These are phyloP conservation scores for Drosophila ustulata DNA, from an alignment of 2,888 invertebrate genomes.

Conservation along the genomic window DNA sequence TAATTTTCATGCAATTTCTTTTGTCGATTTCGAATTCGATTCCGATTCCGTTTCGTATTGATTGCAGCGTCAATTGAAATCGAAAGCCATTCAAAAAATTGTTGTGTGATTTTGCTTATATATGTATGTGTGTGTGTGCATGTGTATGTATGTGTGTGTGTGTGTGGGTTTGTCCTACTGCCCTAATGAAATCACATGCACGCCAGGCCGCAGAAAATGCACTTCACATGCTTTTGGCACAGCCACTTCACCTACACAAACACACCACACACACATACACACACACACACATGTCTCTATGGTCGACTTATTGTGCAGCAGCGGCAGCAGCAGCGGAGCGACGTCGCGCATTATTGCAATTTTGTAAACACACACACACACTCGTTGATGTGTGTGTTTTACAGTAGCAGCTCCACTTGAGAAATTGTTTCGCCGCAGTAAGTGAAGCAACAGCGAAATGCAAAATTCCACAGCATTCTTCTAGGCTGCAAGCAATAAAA, in stretches of 20 bases:
- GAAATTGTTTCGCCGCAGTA: neutral
- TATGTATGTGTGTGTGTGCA: constrained; percentile 4
- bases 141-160: constrained; percentile 11
- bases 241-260: constrained; percentile 42
- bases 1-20: neutral
- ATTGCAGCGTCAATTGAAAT: constrained; percentile 48
- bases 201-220: constrained; percentile 54
- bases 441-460: neutral
- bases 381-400: constrained; percentile 1
- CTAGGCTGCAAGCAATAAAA: neutral
- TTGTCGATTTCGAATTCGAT: neutral
- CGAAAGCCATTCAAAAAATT: constrained; percentile 46
- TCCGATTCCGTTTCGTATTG: constrained; percentile 24
- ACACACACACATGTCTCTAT: neutral
- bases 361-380: constrained; percentile 44
- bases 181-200: constrained; percentile 78
- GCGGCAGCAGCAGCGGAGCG: constrained; percentile 25
- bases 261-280: constrained; percentile 13
- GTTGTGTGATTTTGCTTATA: constrained; percentile 1
- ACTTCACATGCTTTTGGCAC: constrained; percentile 48
- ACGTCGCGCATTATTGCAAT: constrained; percentile 53
- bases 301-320: constrained; percentile 23
- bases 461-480: neutral
- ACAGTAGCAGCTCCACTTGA: constrained; percentile 20
- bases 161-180: constrained; percentile 71